Conservation (phyloP, 2,888 invertebrate genomes). For the Parochlus steinenii region DNA sequence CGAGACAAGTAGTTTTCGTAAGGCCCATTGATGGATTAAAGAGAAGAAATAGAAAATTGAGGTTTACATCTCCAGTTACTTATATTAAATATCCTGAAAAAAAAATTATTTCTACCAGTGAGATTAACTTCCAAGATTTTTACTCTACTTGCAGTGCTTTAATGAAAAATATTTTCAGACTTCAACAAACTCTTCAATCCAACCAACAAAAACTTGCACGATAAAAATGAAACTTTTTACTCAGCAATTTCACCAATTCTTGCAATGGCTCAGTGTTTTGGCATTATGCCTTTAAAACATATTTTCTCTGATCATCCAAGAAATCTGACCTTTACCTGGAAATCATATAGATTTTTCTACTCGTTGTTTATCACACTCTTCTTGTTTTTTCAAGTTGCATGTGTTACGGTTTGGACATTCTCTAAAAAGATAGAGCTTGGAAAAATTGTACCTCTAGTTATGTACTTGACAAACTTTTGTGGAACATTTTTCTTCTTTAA, state of each 20-base stretch:
- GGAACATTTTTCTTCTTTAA: conserved; percentile 25
- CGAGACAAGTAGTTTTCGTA: too few relatives aligned
- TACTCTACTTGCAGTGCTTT: too few relatives aligned
- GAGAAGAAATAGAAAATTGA: too few relatives aligned
- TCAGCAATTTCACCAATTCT: conserved; percentile 22
- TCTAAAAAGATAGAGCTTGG: conserved; percentile 2
- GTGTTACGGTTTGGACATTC: neutral
- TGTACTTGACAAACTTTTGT: neutral
- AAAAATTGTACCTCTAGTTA: conserved; percentile 2
- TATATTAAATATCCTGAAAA: too few relatives aligned
- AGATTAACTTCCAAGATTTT: too few relatives aligned
- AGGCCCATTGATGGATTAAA: too few relatives aligned
- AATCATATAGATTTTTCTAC: conserved; percentile 1
- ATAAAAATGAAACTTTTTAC: conserved; percentile 26
- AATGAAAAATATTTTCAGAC: too few relatives aligned
- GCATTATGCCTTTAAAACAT: conserved; percentile 5
- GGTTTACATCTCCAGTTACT: too few relatives aligned
- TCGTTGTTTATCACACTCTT: neutral
- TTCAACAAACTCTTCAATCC: too few relatives aligned
- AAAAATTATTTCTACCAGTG: too few relatives aligned
- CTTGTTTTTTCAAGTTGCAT: too few relatives aligned
- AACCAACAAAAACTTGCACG: too few relatives aligned
- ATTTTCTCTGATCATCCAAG: conserved; percentile 1
- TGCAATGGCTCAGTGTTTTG: conserved; percentile 4
- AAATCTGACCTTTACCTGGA: conserved; percentile 1